Percentiles rank a stretch among this genome's conserved stretches.
Evolutionary conservation across 2,797 vertebrate genomes (phyloP).

Genomic region (Gastrophryne carolinensis): DNA sequence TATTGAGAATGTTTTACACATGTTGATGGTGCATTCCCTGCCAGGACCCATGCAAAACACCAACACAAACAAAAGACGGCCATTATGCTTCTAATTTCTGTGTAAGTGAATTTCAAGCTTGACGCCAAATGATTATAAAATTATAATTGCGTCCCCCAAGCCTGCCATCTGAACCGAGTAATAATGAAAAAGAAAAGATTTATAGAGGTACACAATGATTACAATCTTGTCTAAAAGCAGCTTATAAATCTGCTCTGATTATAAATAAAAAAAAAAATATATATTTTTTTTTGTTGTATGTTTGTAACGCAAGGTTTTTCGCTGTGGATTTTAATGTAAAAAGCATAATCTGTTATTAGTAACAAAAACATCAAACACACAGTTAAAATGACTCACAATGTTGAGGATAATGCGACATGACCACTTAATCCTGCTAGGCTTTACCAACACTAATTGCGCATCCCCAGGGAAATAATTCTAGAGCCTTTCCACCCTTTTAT

Average conservation of each 20-base stretch:
- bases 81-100: conserved; percentile 52
- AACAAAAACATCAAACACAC: conserved; percentile 38
- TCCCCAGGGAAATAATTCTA: conserved; percentile 17
- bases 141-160: conserved; percentile 54
- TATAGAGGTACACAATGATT: conserved; percentile 55
- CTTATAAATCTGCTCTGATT: conserved; percentile 57
- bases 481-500: conserved; percentile 30
- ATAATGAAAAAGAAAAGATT: conserved; percentile 61
- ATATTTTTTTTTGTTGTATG: conserved; percentile 52
- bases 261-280: conserved; percentile 61
- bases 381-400: conserved; percentile 21
- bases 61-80: conserved; percentile 40
- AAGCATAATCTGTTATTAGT: conserved; percentile 58
- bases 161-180: conserved; percentile 53
- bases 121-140: conserved; percentile 58
- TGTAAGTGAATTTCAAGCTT: conserved; percentile 52
- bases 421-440: conserved; percentile 25
- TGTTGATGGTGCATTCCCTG: conserved; percentile 31
- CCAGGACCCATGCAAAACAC: conserved; percentile 42
- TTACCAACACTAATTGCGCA: conserved; percentile 16
- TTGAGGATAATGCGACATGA: not conserved
- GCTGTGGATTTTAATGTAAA: conserved; percentile 60
- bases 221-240: conserved; percentile 50
- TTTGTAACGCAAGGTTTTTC: conserved; percentile 58
- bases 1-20: conserved; percentile 32